Base-by-base conservation (phyloP, 2,888 invertebrate genomes). In the Agrotis exclamationis region DNA sequence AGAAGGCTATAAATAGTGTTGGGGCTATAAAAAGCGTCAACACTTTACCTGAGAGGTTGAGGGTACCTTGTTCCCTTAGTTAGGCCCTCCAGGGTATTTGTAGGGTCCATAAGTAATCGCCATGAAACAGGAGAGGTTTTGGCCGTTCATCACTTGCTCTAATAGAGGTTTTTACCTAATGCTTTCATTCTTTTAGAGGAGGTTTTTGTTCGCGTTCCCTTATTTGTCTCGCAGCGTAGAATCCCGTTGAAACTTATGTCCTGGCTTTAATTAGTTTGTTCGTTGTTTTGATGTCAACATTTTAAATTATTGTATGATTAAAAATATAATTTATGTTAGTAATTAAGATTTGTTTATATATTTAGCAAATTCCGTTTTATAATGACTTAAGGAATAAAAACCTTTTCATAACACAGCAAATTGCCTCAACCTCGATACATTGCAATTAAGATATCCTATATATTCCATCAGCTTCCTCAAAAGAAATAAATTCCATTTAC, bases 151-250 rank as follows among this genome's bases (percentile, higher is more conserved):
- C 92, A 93, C 90, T 79, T 82, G 80, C 76, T 70, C 86, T 90
- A 91, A 92, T 91, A 90, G 91, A 90, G 86, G 91, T 91, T 92
- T 92, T 92, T 91, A 87, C 87, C 85, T 86, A 88, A 89, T 88
- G 83, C 86, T 80, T 85, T 84, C 86, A 88, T 91, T 92, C 89
- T 91, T 90, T 92, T 84, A 75, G 66, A 85, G 85, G 86, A 82
- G 81, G 81, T 90, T 91, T 91, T 90, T 90, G 86, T 77, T 73
- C 75, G 79, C 45, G 28, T 58, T 71, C 20, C 28, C 84, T 83
- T 88, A 88, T 89, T 88, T 85, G 86, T 86, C 86, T 81, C 78
- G 81, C 63, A 79, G 83, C 20, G 67, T 54, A 76, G 77, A 82
- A 84, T 85, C 81, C 63, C 64, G n/a, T 45, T 68, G 39, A 71